phyloP scores from a whole-genome alignment of 2,113 vertebrate genomes.

The Rhea pennata region DNA sequence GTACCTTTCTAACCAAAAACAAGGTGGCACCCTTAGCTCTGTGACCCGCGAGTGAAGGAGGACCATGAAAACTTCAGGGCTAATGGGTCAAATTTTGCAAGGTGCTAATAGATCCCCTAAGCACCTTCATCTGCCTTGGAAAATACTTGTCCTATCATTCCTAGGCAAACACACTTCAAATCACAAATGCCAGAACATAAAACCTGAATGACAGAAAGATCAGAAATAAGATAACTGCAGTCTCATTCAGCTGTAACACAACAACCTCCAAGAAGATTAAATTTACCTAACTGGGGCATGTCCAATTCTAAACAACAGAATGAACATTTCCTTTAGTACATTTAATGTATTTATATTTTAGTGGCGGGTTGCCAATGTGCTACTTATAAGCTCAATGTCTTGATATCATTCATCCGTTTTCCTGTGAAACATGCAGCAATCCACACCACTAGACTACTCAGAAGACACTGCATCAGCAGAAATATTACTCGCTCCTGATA shows the following conservation, averaged over 20 bases:
- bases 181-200: constrained; percentile 61
- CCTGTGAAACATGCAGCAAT: constrained; percentile 70
- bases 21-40: background rate
- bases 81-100: background rate
- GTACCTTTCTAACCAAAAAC: background rate
- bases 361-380: constrained; percentile 74
- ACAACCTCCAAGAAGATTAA: constrained; percentile 74
- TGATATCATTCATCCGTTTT: constrained; percentile 74
- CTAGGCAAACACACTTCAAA: constrained; percentile 65
- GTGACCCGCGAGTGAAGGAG: background rate
- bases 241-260: constrained; percentile 62
- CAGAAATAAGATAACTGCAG: constrained; percentile 66
- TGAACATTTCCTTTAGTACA: constrained; percentile 76
- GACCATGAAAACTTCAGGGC: background rate
- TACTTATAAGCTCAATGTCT: constrained; percentile 78
- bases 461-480: constrained; percentile 78
- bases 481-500: constrained; percentile 58
- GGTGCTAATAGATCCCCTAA: background rate
- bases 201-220: constrained; percentile 69
- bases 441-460: constrained; percentile 63
- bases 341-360: constrained; percentile 78
- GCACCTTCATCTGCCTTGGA: background rate
- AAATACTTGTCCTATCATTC: background rate
- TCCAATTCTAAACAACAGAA: constrained; percentile 77
- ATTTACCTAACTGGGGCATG: constrained; percentile 76